A percentile compares a stretch with the other conserved stretches of the same genome.
Conservation (phyloP, 2,888 invertebrate species). For the Panzeria rudis region DNA sequence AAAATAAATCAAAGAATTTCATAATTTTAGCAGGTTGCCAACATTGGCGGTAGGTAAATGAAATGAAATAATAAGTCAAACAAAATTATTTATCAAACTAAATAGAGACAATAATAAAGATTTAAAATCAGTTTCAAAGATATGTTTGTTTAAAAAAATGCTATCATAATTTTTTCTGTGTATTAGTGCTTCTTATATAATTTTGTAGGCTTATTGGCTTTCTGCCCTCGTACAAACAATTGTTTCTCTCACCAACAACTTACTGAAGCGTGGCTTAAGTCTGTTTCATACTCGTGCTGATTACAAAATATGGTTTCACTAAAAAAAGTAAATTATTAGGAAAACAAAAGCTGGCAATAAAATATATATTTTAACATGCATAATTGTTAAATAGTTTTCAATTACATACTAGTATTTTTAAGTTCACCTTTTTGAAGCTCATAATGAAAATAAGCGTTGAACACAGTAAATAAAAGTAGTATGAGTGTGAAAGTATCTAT, state of each 20-base stretch:
- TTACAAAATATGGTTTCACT: slow-evolving; percentile 19
- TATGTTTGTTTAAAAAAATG: no score
- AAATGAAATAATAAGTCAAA: no score
- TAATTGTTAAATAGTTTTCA: neutral
- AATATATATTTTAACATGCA: neutral
- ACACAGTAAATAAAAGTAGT: neutral
- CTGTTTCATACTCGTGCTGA: neutral
- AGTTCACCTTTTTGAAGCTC: no score
- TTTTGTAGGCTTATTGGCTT: neutral
- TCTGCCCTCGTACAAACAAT: neutral
- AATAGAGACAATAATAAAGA: no score
- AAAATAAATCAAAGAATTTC: no score
- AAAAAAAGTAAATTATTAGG: neutral
- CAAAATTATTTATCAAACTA: no score
- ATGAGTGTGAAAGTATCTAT: neutral
- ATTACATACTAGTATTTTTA: neutral
- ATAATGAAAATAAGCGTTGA: neutral
- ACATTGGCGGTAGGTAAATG: no score
- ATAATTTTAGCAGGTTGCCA: no score
- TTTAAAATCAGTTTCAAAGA: no score
- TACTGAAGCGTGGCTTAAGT: slow-evolving; percentile 52
- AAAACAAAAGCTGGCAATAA: neutral
- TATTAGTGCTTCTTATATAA: neutral
- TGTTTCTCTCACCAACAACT: slow-evolving; percentile 6
- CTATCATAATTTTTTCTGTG: no score